phyloP scores from a whole-genome alignment of 2,797 vertebrate species.

The Trachops cirrhosus region DNA sequence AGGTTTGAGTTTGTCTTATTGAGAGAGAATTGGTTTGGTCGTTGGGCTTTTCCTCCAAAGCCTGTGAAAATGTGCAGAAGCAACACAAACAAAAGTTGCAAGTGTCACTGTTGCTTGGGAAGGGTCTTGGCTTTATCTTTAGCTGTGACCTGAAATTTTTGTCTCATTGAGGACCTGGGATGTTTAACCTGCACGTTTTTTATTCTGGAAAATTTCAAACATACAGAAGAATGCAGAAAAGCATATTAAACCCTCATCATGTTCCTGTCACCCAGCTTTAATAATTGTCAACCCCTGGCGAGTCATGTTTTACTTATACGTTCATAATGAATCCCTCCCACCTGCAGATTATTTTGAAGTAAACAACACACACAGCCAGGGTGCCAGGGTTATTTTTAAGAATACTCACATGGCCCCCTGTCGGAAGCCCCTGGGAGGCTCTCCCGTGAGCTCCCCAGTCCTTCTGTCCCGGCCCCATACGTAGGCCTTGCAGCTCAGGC shows the following conservation, averaged over 20 bases:
- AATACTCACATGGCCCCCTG: background rate
- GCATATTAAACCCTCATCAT: background rate
- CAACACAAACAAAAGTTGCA: background rate
- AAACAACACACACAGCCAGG: background rate
- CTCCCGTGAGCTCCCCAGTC: background rate
- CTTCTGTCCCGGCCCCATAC: background rate
- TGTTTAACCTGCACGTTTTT: conserved; percentile 23
- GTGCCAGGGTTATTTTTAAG: background rate
- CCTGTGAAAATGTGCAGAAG: background rate
- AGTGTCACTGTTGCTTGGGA: background rate
- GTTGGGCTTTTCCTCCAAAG: background rate
- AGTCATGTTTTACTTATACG: background rate
- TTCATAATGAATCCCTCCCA: background rate
- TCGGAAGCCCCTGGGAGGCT: background rate
- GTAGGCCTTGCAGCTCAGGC: background rate
- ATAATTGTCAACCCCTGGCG: background rate
- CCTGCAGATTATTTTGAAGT: background rate
- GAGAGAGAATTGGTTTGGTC: background rate
- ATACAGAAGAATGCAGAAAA: background rate
- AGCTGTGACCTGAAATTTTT: background rate
- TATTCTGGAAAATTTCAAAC: background rate
- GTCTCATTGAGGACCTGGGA: background rate
- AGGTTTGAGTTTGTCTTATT: background rate
- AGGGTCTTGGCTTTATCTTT: background rate
- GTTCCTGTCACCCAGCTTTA: background rate